A percentile compares a stretch with the other conserved stretches of the same genome.
phyloP scores from a whole-genome alignment of 2,888 invertebrate species.

The Leptothorax acervorum region DNA sequence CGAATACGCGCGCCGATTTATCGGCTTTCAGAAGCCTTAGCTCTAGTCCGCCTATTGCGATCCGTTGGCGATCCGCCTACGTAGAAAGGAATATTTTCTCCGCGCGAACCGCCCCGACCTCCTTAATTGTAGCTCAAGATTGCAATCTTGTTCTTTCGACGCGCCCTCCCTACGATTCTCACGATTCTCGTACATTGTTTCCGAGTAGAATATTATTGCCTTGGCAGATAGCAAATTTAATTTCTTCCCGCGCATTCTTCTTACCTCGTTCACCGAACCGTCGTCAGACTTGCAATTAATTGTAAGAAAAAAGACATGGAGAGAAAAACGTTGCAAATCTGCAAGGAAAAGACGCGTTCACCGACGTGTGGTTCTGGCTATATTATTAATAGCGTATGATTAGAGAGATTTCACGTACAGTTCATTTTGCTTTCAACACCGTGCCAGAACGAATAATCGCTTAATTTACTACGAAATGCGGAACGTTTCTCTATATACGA shows the following conservation, averaged over 20 bases:
- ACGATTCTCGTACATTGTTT: conserved; percentile 58
- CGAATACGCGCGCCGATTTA: conserved; percentile 32
- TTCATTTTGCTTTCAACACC: conserved; percentile 12
- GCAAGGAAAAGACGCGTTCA: background rate
- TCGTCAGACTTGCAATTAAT: conserved; percentile 49
- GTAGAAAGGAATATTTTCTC: conserved; percentile 54
- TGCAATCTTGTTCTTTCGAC: conserved; percentile 61
- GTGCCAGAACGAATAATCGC: conserved; percentile 1
- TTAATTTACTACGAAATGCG: conserved; percentile 17
- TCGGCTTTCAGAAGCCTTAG: conserved; percentile 43
- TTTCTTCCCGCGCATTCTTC: conserved; percentile 43
- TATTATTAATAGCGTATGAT: conserved; percentile 26
- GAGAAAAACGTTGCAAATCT: background rate
- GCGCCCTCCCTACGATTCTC: conserved; percentile 61
- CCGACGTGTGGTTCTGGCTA: background rate
- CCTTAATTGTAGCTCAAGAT: conserved; percentile 62
- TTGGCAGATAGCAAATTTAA: conserved; percentile 53
- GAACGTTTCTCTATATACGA: background rate
- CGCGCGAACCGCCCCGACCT: conserved; percentile 54
- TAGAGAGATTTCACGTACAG: conserved; percentile 14
- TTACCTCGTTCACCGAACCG: conserved; percentile 24
- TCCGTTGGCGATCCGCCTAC: conserved; percentile 51
- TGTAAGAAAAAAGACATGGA: background rate
- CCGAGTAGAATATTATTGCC: conserved; percentile 51
- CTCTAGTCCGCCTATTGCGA: conserved; percentile 44